A percentile compares a stretch with the other conserved stretches of the same genome.
Evolutionary conservation across 1,140 invertebrate species (phyloP).

Genomic region (Heliothis virescens): DNA sequence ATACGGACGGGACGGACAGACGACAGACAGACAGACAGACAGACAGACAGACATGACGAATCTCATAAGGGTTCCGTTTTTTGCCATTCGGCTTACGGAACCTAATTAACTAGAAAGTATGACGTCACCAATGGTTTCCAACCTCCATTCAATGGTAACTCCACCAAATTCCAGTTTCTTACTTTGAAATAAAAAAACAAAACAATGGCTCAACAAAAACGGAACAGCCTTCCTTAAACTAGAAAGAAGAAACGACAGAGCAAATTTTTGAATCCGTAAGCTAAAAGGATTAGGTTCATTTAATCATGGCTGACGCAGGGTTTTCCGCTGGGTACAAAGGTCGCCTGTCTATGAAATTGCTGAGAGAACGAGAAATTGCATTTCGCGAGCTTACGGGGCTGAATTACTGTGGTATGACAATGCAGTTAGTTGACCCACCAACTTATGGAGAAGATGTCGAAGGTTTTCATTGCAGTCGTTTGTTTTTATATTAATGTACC

Average conservation of each 20-base stretch:
- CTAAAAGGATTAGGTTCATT: slow-evolving; percentile 46
- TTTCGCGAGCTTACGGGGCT: not conserved
- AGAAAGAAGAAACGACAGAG: not conserved
- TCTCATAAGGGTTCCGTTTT: too few species aligned
- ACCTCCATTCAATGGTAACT: slow-evolving; percentile 10
- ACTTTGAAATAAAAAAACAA: not conserved
- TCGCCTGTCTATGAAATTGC: slow-evolving; percentile 34
- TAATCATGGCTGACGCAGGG: slow-evolving; percentile 39
- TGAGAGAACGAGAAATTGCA: slow-evolving; percentile 32
- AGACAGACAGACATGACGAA: too few species aligned
- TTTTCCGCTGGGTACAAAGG: slow-evolving; percentile 39
- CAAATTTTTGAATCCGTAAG: slow-evolving; percentile 45
- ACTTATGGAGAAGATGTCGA: not conserved
- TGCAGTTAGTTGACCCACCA: not conserved
- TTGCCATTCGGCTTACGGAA: too few species aligned
- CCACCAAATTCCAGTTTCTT: not conserved
- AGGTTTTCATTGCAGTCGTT: too few species aligned
- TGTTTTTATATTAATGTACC: too few species aligned
- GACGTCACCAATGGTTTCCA: not conserved
- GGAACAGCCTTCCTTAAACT: not conserved
- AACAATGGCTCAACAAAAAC: not conserved
- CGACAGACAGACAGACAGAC: too few species aligned
- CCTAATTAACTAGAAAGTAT: slow-evolving; percentile 13
- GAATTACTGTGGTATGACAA: not conserved
- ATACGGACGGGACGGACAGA: too few species aligned